Percentiles rank a stretch among this genome's conserved stretches.
phyloP scores from a whole-genome alignment of 2,113 vertebrate genomes.

The Chiloscyllium plagiosum region DNA sequence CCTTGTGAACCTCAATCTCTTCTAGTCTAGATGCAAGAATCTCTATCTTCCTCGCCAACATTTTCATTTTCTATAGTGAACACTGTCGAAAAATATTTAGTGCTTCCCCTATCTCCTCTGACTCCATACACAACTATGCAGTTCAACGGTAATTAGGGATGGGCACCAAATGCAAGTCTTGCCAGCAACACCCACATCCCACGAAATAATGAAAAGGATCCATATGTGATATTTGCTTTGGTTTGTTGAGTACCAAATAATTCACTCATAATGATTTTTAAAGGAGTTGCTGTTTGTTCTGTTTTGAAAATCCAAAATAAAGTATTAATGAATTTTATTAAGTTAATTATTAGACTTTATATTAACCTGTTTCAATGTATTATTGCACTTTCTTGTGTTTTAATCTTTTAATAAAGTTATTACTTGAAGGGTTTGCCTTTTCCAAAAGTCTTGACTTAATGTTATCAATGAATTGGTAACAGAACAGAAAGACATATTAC shows the following conservation, averaged over 20 bases:
- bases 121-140: no score
- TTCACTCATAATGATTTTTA: background rate
- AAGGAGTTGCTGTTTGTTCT: background rate
- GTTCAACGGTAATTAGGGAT: no score
- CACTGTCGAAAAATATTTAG: no score
- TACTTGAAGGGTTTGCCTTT: background rate
- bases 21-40: no score
- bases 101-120: no score
- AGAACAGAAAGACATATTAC: background rate
- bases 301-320: background rate
- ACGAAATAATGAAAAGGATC: no score
- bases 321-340: background rate
- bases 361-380: background rate
- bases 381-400: background rate
- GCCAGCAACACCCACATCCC: no score
- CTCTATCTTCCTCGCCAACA: no score
- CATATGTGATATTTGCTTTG: background rate
- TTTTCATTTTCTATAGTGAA: no score
- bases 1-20: no score
- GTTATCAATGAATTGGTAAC: background rate
- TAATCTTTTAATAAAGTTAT: background rate
- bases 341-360: background rate
- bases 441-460: background rate
- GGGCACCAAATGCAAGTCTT: no score
- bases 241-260: background rate